phyloP scores from a whole-genome alignment of 2,113 vertebrate genomes.

The Castor canadensis region DNA sequence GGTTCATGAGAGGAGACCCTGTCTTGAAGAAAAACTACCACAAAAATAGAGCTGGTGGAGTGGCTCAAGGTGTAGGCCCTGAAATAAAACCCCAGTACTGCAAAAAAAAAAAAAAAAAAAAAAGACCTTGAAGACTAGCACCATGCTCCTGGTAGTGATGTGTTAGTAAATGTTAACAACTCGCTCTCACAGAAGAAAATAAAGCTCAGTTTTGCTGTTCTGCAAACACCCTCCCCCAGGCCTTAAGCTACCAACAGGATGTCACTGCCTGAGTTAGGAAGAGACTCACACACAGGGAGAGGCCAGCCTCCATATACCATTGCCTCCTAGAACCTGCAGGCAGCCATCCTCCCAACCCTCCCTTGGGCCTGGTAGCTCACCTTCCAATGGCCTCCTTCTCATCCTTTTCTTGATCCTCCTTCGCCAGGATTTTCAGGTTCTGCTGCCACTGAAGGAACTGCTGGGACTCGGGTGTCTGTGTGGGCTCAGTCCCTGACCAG shows the following conservation, averaged over 20 bases:
- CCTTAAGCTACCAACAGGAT: neutral
- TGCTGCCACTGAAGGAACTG: constrained; percentile 16
- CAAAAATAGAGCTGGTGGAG: too few species aligned
- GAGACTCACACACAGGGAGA: neutral
- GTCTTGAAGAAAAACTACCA: too few species aligned
- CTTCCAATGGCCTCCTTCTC: constrained; percentile 81
- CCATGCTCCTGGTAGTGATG: neutral
- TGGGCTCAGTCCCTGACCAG: neutral
- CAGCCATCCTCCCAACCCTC: neutral
- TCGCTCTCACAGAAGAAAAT: neutral
- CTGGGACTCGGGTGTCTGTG: neutral
- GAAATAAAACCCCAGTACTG: too few species aligned
- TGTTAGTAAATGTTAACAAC: neutral
- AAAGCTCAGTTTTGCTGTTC: neutral
- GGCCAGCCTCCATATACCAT: rapidly evolving
- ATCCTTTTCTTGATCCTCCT: constrained; percentile 56
- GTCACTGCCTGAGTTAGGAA: neutral
- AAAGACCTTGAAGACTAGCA: neutral
- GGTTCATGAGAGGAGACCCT: too few species aligned
- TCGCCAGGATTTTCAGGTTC: neutral
- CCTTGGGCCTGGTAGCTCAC: constrained; percentile 74
- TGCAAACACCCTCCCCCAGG: neutral
- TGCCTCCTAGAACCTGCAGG: neutral
- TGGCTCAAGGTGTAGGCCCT: too few species aligned
- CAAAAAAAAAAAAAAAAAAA: too few species aligned